phyloP scores from a whole-genome alignment of 92 coral and sea anemone species.

The Porites evermanni region DNA sequence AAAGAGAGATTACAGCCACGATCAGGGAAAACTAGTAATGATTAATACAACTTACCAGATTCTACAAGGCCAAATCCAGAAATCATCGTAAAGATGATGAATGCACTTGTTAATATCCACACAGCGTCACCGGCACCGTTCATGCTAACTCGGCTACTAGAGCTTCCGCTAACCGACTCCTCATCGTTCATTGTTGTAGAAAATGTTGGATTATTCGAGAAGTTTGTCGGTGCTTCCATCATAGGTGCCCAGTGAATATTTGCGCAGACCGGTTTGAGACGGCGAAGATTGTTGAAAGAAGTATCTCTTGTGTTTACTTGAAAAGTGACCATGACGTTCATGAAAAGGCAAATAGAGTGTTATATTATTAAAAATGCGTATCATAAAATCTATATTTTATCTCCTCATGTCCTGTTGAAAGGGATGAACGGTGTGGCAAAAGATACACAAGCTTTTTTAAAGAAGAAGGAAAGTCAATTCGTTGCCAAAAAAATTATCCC shows the following conservation, averaged over 20 bases:
- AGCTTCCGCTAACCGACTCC: background rate
- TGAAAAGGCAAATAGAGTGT: background rate
- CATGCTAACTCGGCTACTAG: slow-evolving; percentile 58
- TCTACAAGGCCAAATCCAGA: slow-evolving; percentile 92
- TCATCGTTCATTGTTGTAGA: background rate
- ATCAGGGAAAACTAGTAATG: background rate
- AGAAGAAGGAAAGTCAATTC: no score
- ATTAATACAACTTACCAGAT: slow-evolving; percentile 65
- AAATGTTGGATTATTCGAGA: background rate
- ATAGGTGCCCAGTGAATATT: background rate
- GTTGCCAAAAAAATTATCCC: no score
- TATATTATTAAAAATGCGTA: background rate
- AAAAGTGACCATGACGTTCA: background rate
- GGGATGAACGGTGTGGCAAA: no score
- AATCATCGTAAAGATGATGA: slow-evolving; percentile 90
- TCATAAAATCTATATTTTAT: background rate
- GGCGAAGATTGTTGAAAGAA: background rate
- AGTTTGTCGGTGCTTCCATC: slow-evolving; percentile 9
- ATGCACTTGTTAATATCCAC: slow-evolving; percentile 91
- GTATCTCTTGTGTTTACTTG: background rate
- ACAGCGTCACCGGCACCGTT: slow-evolving; percentile 90
- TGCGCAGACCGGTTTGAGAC: background rate
- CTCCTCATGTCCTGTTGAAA: no score
- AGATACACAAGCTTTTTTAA: no score
- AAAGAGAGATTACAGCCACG: background rate